phyloP scores from a whole-genome alignment of 2,888 invertebrate genomes.

The Macrophya alboannulata region DNA sequence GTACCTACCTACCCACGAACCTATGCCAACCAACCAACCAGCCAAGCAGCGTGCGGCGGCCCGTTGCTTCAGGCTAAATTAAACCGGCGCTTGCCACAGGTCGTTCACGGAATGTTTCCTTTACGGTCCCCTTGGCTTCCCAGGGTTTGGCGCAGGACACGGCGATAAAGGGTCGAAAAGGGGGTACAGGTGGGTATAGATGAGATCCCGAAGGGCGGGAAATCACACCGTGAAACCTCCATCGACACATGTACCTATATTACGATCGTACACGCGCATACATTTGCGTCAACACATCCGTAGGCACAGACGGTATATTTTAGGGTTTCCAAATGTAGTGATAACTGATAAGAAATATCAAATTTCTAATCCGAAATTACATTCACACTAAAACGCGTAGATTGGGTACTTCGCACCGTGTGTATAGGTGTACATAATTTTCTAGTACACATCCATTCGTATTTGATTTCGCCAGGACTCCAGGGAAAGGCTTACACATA shows the following conservation, averaged over 20 bases:
- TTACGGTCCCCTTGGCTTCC: conserved; percentile 48
- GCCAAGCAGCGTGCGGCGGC: conserved; percentile 44
- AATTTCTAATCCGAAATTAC: background rate
- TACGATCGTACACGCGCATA: background rate
- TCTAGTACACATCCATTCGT: background rate
- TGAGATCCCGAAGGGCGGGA: background rate
- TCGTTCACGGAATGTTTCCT: conserved; percentile 52
- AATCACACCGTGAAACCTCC: conserved; percentile 47
- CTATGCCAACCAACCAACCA: conserved; percentile 25
- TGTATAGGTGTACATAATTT: background rate
- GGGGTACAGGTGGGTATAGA: background rate
- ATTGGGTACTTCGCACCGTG: background rate
- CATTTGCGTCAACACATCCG: background rate
- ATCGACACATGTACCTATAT: conserved; percentile 31
- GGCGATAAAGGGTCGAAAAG: conserved; percentile 44
- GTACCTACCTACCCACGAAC: background rate
- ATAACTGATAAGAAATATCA: conserved; percentile 25
- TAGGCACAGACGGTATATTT: background rate
- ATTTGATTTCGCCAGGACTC: conserved; percentile 13
- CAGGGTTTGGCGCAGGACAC: conserved; percentile 25
- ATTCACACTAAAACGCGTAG: background rate
- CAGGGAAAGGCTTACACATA: conserved; percentile 19
- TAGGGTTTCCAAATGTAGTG: background rate
- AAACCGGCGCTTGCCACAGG: conserved; percentile 60
- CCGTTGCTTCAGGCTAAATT: conserved; percentile 65